Evolutionary conservation across 2,888 invertebrate genomes (phyloP).

Genomic region (Mycalesis mineus): DNA sequence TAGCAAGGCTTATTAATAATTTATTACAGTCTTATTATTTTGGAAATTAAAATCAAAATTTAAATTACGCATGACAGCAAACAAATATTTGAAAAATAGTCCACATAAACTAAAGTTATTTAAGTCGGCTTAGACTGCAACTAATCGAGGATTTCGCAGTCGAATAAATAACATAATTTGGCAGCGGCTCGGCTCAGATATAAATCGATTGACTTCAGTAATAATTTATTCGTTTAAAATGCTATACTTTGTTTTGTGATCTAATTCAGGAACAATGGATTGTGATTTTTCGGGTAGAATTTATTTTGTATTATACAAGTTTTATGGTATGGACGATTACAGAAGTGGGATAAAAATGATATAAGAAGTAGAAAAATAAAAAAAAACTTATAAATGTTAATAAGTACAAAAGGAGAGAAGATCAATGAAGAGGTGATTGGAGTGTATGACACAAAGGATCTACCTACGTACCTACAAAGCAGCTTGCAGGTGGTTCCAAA

Average conservation of each 20-base stretch:
- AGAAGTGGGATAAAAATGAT: no score
- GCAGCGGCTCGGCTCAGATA: constrained; percentile 18
- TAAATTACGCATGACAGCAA: not conserved
- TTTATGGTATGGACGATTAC: no score
- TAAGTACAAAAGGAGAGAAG: no score
- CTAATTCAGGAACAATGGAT: constrained; percentile 9
- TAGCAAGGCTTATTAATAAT: no score
- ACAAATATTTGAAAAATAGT: not conserved
- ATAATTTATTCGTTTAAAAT: constrained; percentile 28
- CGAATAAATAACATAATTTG: constrained; percentile 28
- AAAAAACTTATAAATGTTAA: no score
- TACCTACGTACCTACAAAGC: no score
- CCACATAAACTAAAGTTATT: constrained; percentile 10
- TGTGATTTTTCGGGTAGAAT: not conserved
- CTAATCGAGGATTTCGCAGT: constrained; percentile 14
- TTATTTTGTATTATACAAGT: no score
- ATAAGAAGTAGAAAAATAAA: no score
- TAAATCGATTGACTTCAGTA: constrained; percentile 15
- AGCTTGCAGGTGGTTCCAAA: no score
- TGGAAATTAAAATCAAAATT: not conserved
- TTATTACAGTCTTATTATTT: no score
- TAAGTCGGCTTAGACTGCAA: constrained; percentile 9
- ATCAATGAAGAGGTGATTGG: no score
- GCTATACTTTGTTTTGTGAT: constrained; percentile 27
- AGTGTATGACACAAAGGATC: no score